Percentiles rank a stretch among this genome's conserved stretches.
Evolutionary conservation across 2,797 vertebrate genomes (phyloP).

Genomic region (Artibeus jamaicensis): DNA sequence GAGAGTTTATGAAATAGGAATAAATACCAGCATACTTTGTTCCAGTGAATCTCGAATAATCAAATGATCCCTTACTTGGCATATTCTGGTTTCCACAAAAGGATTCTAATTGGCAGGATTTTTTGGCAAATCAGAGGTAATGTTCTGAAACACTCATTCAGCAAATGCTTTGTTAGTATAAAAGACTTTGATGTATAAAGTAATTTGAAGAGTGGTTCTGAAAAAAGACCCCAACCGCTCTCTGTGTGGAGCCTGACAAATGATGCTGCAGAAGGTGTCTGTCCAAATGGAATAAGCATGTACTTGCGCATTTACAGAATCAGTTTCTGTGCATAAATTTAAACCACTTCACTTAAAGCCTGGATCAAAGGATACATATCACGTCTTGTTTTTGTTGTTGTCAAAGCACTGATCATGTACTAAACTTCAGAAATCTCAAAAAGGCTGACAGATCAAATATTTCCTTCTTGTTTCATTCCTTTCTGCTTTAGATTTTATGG

Average conservation of each 20-base stretch:
- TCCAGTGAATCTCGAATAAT: conserved; percentile 24
- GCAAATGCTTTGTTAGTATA: neutral
- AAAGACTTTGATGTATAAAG: neutral
- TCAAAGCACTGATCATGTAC: neutral
- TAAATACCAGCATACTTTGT: conserved; percentile 26
- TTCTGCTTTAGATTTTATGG: neutral
- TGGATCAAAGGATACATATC: neutral
- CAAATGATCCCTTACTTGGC: neutral
- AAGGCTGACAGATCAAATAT: neutral
- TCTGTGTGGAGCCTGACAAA: neutral
- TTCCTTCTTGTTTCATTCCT: neutral
- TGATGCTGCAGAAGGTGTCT: neutral
- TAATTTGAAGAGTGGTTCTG: conserved; percentile 17
- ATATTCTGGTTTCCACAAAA: conserved; percentile 32
- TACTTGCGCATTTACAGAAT: neutral
- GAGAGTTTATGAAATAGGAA: conserved; percentile 20
- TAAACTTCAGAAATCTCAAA: neutral
- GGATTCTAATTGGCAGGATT: neutral
- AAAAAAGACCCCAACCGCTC: neutral
- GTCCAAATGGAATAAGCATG: neutral
- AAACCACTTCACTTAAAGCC: conserved; percentile 6
- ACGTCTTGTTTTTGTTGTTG: neutral
- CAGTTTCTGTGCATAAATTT: neutral
- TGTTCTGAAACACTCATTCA: neutral
- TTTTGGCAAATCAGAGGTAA: conserved; percentile 42